Evolutionary conservation across 2,797 vertebrate species (phyloP).

Genomic region (Chelmon rostratus): DNA sequence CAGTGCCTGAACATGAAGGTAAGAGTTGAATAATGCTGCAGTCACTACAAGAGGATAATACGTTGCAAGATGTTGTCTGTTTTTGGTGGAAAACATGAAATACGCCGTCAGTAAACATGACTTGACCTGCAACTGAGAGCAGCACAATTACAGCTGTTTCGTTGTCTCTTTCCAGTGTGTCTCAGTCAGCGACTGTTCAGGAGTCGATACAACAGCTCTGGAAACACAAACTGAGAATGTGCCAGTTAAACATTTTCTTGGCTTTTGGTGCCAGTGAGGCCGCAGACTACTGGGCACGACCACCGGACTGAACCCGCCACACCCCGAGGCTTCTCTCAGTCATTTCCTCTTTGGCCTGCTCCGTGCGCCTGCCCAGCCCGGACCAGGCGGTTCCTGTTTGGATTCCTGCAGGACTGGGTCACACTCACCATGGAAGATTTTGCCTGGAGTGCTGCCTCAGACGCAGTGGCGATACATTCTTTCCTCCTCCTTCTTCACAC

Average conservation of each 20-base stretch:
- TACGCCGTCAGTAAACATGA: too few relatives aligned
- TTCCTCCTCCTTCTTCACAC: slow-evolving; percentile 48
- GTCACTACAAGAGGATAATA: too few relatives aligned
- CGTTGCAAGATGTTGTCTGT: too few relatives aligned
- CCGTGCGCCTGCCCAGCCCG: slow-evolving; percentile 42
- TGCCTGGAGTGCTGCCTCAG: slow-evolving; percentile 54
- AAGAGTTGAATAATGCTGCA: too few relatives aligned
- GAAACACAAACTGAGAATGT: not conserved
- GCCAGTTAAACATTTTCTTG: slow-evolving; percentile 15
- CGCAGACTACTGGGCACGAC: slow-evolving; percentile 36
- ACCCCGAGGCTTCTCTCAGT: slow-evolving; percentile 53
- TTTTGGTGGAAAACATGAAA: too few relatives aligned
- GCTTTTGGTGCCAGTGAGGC: slow-evolving; percentile 28
- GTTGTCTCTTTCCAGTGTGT: not conserved
- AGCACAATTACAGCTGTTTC: not conserved
- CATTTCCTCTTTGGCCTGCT: slow-evolving; percentile 76
- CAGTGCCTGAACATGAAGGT: too few relatives aligned
- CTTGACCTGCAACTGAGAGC: too few relatives aligned
- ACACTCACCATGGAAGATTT: slow-evolving; percentile 63
- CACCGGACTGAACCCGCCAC: slow-evolving; percentile 39
- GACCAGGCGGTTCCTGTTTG: slow-evolving; percentile 81
- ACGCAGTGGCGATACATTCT: slow-evolving; percentile 53
- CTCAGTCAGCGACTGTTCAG: not conserved
- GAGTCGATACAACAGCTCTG: not conserved
- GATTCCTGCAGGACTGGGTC: slow-evolving; percentile 68